Evolutionary conservation across 2,113 vertebrate genomes (phyloP).

Genomic region (Sarotherodon lohbergeri): DNA sequence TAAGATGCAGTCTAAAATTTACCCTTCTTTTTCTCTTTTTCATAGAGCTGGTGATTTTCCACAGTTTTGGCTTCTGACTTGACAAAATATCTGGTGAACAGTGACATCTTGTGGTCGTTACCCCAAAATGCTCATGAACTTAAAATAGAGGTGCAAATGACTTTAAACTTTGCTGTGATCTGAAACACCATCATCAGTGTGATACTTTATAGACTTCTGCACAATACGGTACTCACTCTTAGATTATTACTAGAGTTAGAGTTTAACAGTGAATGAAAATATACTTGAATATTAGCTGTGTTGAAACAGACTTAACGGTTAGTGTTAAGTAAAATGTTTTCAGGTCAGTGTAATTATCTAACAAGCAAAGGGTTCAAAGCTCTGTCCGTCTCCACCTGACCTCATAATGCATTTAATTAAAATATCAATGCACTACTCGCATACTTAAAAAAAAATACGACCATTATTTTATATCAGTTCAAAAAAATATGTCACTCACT

Average conservation of each 20-base stretch:
- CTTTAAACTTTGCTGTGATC: background rate
- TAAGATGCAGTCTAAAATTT: background rate
- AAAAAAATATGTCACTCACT: background rate
- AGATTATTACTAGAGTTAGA: background rate
- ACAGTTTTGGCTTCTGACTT: background rate
- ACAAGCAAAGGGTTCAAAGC: background rate
- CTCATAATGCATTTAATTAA: background rate
- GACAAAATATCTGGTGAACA: background rate
- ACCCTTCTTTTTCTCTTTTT: background rate
- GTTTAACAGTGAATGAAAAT: background rate
- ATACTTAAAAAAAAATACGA: background rate
- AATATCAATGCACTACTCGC: background rate
- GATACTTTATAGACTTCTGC: background rate
- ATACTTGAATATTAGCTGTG: background rate
- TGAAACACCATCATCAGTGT: background rate
- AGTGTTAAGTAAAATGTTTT: background rate
- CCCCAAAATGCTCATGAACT: background rate
- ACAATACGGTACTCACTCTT: background rate
- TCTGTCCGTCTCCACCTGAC: background rate
- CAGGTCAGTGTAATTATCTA: background rate
- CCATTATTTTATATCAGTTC: background rate
- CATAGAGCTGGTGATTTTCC: conserved; percentile 1
- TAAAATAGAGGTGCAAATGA: background rate
- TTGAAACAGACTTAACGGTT: background rate
- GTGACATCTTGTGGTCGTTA: background rate